phyloP scores from a whole-genome alignment of 2,113 vertebrate species.

The Delphinus delphis region DNA sequence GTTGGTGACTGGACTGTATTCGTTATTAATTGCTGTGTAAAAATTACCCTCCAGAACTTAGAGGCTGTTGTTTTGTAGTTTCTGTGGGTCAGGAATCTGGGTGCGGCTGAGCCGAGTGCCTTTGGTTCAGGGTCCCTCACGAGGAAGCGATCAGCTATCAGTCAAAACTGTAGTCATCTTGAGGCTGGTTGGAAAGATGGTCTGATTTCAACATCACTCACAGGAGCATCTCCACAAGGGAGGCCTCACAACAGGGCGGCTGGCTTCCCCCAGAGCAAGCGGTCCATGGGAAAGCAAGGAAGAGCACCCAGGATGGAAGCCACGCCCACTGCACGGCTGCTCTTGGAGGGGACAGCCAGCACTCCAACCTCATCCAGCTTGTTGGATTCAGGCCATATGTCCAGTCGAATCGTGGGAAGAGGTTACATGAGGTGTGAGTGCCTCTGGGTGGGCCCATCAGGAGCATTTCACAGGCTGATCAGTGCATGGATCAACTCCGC shows the following conservation, averaged over 20 bases:
- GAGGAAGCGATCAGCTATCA: background rate
- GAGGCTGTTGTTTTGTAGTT: background rate
- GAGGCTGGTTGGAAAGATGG: background rate
- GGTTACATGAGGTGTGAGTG: background rate
- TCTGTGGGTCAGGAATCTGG: background rate
- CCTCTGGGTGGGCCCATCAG: no score
- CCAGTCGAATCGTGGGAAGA: no score
- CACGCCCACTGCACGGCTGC: accelerated
- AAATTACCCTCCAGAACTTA: background rate
- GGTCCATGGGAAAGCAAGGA: background rate
- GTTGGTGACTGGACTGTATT: background rate
- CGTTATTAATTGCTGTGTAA: background rate
- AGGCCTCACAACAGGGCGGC: background rate
- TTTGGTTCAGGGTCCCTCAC: background rate
- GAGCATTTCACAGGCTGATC: background rate
- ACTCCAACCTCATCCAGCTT: no score
- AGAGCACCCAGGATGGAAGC: accelerated
- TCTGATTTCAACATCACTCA: background rate
- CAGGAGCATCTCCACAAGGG: background rate
- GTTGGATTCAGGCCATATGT: background rate
- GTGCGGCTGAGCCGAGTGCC: background rate
- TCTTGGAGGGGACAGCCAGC: background rate
- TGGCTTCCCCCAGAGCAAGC: background rate
- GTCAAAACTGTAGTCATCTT: background rate
- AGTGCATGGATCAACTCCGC: no score